Evolutionary conservation across 2,113 vertebrate species (phyloP).

Genomic region (Glaucidium brasilianum): DNA sequence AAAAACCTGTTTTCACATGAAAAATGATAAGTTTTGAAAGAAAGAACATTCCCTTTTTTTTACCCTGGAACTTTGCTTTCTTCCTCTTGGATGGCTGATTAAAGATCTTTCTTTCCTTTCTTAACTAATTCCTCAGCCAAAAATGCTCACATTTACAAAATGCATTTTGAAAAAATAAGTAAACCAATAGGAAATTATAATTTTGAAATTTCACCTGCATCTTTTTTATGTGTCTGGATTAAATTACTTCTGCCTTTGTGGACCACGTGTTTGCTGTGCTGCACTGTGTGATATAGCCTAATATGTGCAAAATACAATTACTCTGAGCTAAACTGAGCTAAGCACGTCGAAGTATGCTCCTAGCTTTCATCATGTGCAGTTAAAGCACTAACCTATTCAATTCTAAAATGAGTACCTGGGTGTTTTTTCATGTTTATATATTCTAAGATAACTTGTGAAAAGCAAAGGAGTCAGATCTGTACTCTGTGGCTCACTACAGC

Average conservation of each 20-base stretch:
- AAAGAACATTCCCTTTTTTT: neutral
- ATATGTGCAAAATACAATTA: neutral
- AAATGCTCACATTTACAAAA: neutral
- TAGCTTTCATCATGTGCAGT: neutral
- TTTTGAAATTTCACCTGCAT: neutral
- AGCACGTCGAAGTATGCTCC: neutral
- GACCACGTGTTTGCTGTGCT: fast-evolving
- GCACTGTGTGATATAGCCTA: neutral
- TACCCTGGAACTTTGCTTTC: neutral
- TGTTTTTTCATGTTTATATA: neutral
- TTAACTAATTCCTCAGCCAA: neutral
- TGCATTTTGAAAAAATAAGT: neutral
- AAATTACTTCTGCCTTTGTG: neutral
- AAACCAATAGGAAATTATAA: neutral
- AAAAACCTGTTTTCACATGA: neutral
- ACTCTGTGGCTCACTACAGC: neutral
- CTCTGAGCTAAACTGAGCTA: neutral
- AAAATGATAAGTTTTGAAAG: neutral
- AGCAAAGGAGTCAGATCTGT: neutral
- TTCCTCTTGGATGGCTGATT: neutral
- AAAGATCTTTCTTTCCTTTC: neutral
- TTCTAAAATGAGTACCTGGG: neutral
- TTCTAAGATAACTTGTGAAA: neutral
- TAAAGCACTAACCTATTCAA: neutral
- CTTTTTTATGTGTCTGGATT: neutral